Evolutionary conservation across 1,140 invertebrate genomes (phyloP).

Genomic region (Neodiprion fabricii): DNA sequence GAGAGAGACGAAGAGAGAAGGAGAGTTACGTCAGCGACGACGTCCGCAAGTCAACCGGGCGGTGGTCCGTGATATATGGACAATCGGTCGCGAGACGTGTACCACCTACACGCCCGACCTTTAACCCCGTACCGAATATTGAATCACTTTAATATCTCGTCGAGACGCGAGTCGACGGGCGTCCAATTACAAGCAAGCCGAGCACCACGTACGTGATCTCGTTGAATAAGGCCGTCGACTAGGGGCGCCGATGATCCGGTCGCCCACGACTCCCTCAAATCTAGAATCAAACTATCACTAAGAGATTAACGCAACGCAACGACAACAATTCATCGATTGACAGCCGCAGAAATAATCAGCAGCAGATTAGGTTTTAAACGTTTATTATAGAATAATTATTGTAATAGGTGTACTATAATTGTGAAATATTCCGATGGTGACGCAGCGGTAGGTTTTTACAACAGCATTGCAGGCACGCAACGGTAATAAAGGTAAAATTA

Average conservation of each 20-base stretch:
- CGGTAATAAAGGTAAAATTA: no score
- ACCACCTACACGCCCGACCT: slow-evolving; percentile 41
- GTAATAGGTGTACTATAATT: no score
- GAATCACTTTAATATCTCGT: slow-evolving; percentile 45
- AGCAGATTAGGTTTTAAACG: no score
- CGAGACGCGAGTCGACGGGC: slow-evolving; percentile 26
- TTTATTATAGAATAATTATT: no score
- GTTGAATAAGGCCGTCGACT: not conserved
- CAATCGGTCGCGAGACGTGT: slow-evolving; percentile 36
- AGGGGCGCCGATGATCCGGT: not conserved
- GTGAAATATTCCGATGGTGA: no score
- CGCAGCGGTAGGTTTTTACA: no score
- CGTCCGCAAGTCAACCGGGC: slow-evolving; percentile 28
- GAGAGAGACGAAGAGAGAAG: slow-evolving; percentile 11
- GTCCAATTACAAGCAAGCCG: not conserved
- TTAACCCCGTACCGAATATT: slow-evolving; percentile 41
- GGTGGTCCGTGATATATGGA: slow-evolving; percentile 40
- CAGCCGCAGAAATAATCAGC: not conserved
- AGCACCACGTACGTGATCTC: slow-evolving; percentile 1
- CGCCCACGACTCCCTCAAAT: not conserved
- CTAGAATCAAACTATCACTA: not conserved
- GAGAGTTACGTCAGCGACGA: slow-evolving; percentile 37
- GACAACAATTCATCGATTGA: not conserved
- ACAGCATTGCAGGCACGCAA: no score
- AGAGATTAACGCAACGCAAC: not conserved